These are phyloP conservation scores for Stenopsyche tienmushanensis DNA, from an alignment of 1,140 invertebrate genomes.

Conservation along the genomic window DNA sequence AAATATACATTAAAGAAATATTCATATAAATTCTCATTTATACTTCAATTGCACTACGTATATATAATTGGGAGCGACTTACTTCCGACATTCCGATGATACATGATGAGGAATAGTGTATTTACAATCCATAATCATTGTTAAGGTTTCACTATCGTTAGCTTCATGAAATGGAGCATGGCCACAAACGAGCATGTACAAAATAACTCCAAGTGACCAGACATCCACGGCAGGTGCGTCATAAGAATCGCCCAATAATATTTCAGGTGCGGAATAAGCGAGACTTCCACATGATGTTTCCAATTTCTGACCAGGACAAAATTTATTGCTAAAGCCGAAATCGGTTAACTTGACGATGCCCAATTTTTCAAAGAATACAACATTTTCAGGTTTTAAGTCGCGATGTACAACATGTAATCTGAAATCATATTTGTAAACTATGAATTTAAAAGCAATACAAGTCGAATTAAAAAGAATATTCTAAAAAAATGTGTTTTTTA, in stretches of 20 bases:
- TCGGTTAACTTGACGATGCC: constrained; percentile 98
- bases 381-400: constrained; percentile 98
- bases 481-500: constrained; percentile 45
- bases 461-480: not conserved
- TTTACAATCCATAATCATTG: constrained; percentile 99
- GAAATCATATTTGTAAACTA: no score
- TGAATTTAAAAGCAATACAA: constrained; percentile 21
- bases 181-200: constrained; percentile 98
- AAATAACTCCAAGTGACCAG: constrained; percentile 97
- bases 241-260: constrained; percentile 93
- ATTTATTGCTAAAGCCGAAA: constrained; percentile 98
- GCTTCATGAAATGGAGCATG: constrained; percentile 97
- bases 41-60: not conserved
- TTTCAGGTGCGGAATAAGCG: constrained; percentile 99
- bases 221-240: constrained; percentile 96
- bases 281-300: constrained; percentile 99
- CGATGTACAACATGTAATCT: constrained; percentile 85
- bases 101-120: constrained; percentile 90
- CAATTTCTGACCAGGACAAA: constrained; percentile 94
- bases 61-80: constrained; percentile 38
- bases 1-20: constrained; percentile 41
- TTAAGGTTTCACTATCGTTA: constrained; percentile 98
- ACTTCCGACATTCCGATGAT: constrained; percentile 83
- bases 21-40: constrained; percentile 12
- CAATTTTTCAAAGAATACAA: constrained; percentile 97